Evolutionary conservation across 2,888 invertebrate genomes (phyloP).

Genomic region (Yponomeuta cagnagella): DNA sequence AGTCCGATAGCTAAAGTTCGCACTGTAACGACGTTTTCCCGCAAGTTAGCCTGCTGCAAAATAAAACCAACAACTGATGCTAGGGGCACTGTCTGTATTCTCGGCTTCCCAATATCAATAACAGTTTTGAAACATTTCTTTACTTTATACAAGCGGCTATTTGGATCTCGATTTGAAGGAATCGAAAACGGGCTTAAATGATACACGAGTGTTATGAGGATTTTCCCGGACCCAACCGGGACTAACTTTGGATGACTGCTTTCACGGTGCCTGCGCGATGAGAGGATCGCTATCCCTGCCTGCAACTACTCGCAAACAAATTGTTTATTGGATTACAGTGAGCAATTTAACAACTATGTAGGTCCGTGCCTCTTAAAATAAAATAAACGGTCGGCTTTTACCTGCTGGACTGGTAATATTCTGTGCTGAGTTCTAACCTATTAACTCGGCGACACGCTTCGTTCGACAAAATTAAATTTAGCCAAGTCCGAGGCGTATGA

Average conservation of each 20-base stretch:
- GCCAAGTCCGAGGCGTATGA: slow-evolving; percentile 42
- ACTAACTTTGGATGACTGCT: slow-evolving; percentile 2
- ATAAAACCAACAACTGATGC: slow-evolving; percentile 39
- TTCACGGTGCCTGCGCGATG: slow-evolving; percentile 3
- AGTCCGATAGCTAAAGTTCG: slow-evolving; percentile 53
- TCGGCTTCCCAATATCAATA: slow-evolving; percentile 15
- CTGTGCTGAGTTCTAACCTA: background rate
- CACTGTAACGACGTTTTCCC: slow-evolving; percentile 40
- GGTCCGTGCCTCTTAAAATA: background rate
- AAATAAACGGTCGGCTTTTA: background rate
- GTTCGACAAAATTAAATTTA: slow-evolving; percentile 17
- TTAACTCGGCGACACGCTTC: background rate
- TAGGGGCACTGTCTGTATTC: background rate
- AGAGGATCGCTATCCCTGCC: background rate
- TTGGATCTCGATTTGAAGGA: background rate
- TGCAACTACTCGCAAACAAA: background rate
- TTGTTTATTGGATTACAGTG: background rate
- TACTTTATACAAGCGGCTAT: background rate
- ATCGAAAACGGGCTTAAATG: background rate
- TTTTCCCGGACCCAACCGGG: background rate
- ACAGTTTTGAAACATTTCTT: slow-evolving; percentile 8
- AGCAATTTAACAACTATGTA: background rate
- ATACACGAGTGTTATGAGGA: background rate
- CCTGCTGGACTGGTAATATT: background rate
- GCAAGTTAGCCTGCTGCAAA: slow-evolving; percentile 41